A percentile compares a stretch with the other conserved stretches of the same genome.
These are phyloP conservation scores for Acanthurus leucopareius DNA, from an alignment of 2,797 vertebrate species.

Conservation along the genomic window DNA sequence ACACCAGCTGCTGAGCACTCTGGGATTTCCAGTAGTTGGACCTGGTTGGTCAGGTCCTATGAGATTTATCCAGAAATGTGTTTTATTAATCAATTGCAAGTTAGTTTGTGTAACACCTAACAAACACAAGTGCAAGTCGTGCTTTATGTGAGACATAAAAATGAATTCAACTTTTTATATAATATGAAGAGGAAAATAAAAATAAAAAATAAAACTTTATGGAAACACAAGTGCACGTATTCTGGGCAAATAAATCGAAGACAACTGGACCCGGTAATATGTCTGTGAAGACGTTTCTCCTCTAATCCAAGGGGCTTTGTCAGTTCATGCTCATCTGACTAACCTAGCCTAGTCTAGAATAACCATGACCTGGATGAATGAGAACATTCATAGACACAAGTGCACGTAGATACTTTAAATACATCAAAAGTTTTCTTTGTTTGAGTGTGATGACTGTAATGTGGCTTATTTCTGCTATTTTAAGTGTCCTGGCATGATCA, in stretches of 20 bases:
- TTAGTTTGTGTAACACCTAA: background rate
- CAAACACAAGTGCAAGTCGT: background rate
- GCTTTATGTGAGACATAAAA: background rate
- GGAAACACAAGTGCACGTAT: too few species aligned
- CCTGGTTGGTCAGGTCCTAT: background rate
- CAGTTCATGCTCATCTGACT: too few species aligned
- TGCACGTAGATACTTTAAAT: too few species aligned
- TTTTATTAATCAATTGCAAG: background rate
- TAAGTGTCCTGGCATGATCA: background rate
- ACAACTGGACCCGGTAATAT: too few species aligned
- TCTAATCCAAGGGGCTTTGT: too few species aligned
- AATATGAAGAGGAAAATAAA: background rate
- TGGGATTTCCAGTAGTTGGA: conserved; percentile 34
- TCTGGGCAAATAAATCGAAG: too few species aligned
- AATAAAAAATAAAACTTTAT: background rate
- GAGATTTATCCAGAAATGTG: conserved; percentile 23
- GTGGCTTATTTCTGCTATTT: background rate
- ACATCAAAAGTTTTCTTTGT: too few species aligned
- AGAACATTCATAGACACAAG: too few species aligned
- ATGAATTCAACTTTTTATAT: background rate
- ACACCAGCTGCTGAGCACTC: conserved; percentile 49
- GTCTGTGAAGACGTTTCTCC: too few species aligned
- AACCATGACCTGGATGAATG: too few species aligned
- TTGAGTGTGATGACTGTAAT: too few species aligned
- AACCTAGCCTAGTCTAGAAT: too few species aligned